Base-by-base conservation (phyloP, 2,797 vertebrate genomes). In the Thaleichthys pacificus region DNA sequence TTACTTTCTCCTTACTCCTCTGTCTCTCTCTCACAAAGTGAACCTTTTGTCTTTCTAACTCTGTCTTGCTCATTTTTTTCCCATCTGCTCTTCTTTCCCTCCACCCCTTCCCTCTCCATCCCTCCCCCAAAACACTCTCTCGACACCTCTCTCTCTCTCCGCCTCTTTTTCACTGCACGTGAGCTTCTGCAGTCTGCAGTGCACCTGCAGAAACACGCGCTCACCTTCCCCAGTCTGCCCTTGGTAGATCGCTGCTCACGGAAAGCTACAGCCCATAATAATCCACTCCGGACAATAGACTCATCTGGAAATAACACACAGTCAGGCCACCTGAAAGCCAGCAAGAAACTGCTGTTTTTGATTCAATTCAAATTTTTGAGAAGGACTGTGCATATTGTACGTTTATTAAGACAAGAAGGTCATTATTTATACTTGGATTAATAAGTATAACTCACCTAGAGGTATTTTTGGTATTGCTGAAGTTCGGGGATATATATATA, bases 191-290 rank as follows among this genome's bases (percentile, higher is more conserved):
- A 21, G 22, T 51, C 47, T 67, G 47, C 24, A 28, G 65, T 51
- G 42, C 42, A 26, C 42, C 21, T 51, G 42, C 24, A 15, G 26
- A 66, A 67, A 51, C 65, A 28, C 6, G 11, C 42, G 0, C 38
- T 66, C 49, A 51, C 38, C 32, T 47, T 66, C 42, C 64, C 26
- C 65, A 26, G 42, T 26, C 38, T 66, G 42, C 47, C 42, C 38
- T 28, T 49, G 22, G 22, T 19, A 26, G 14, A 26, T 22, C 65
- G 42, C 42, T 47, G 42, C 42, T 47, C 9, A 47, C 8, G 11
- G 15, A 49, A 26, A 22, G 5, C 15, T 51, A 49, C 22, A 67
- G 42, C 47, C 42, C 24, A 7, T 26, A 15, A 47, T 42, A 42
- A 66, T 14, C 21, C 64, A 65, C 21, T 3, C 61, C 4, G 17